phyloP scores from a whole-genome alignment of 2,888 invertebrate species.

The Gisinianus flammeolus region DNA sequence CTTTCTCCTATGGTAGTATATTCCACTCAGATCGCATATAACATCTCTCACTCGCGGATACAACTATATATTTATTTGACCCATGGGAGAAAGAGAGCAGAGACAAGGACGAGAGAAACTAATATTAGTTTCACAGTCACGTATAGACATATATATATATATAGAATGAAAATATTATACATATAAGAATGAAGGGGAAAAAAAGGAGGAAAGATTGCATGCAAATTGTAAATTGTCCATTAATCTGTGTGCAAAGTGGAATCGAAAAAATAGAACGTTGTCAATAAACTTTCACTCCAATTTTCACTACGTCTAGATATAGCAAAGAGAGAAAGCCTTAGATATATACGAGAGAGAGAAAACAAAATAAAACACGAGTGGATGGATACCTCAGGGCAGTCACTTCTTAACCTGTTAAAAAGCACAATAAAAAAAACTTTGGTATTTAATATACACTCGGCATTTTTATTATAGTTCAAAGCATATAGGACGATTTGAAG shows the following conservation, averaged over 20 bases:
- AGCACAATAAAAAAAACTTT: too few relatives aligned
- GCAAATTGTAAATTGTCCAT: neutral
- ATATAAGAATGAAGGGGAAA: neutral
- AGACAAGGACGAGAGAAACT: neutral
- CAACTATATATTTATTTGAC: neutral
- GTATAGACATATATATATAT: neutral
- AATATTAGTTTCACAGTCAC: neutral
- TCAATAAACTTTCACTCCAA: neutral
- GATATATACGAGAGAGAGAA: too few relatives aligned
- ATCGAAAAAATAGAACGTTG: neutral
- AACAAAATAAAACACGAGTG: neutral
- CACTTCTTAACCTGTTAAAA: too few relatives aligned
- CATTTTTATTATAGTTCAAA: too few relatives aligned
- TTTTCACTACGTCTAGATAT: neutral
- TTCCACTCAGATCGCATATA: neutral
- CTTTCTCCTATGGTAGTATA: neutral
- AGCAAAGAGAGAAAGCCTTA: too few relatives aligned
- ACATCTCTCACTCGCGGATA: too few relatives aligned
- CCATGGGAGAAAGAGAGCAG: neutral
- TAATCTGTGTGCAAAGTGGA: too few relatives aligned
- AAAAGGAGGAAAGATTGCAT: neutral
- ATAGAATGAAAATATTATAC: neutral
- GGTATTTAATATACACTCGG: too few relatives aligned
- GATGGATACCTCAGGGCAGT: conserved; percentile 28
- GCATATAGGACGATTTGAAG: neutral